These are phyloP conservation scores for Eremophila alpestris DNA, from an alignment of 2,797 vertebrate genomes.

Conservation along the genomic window DNA sequence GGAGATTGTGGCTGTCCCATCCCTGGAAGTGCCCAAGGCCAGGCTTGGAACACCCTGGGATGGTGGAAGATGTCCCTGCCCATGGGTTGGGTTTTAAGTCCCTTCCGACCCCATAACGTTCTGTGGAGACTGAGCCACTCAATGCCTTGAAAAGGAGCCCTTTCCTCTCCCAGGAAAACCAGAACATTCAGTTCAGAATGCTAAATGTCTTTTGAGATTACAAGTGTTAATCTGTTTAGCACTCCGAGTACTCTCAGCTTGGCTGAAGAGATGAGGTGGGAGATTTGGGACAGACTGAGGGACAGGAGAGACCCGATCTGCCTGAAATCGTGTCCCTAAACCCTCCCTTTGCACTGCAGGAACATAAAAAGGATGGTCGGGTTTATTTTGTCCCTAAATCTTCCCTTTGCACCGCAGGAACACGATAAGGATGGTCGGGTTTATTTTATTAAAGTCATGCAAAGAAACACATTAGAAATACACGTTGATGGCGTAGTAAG, in stretches of 20 bases:
- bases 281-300: rapidly evolving
- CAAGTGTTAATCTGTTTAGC: neutral
- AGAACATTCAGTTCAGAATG: neutral
- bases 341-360: no score
- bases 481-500: neutral
- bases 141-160: neutral
- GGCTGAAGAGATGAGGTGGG: neutral
- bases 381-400: neutral
- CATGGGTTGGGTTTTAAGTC: neutral
- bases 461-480: neutral
- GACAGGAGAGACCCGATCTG: neutral
- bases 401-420: neutral
- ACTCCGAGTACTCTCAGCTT: neutral
- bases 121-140: neutral
- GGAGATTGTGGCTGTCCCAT: neutral
- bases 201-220: neutral
- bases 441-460: neutral
- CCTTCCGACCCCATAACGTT: neutral
- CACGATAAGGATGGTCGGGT: rapidly evolving
- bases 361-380: no score
- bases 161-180: neutral
- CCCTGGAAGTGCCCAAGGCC: neutral
- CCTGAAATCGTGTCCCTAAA: neutral
- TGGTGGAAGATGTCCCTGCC: neutral
- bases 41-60: neutral